Conservation (phyloP, 2,113 vertebrate genomes). For the Eclectus roratus region DNA sequence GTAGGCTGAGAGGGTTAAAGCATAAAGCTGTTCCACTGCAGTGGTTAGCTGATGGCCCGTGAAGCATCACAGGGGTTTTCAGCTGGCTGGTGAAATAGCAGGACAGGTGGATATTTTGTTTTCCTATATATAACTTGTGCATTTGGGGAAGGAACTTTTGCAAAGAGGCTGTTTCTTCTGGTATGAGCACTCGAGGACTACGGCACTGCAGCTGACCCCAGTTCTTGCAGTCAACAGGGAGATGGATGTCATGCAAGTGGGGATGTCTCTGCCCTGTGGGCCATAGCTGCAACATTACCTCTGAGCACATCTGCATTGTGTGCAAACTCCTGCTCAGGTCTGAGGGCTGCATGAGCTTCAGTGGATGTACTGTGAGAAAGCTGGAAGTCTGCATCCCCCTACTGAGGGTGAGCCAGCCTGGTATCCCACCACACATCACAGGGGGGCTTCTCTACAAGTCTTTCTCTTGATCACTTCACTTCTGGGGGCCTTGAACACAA, state of each 20-base stretch:
- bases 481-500: neutral
- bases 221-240: neutral
- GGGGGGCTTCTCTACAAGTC: neutral
- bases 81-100: neutral
- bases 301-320: fast-evolving
- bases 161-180: neutral
- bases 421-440: fast-evolving
- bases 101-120: neutral
- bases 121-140: neutral
- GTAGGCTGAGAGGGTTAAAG: neutral
- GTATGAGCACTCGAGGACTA: fast-evolving
- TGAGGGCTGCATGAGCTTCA: neutral
- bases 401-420: fast-evolving
- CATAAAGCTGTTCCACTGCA: neutral
- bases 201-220: neutral
- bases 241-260: neutral
- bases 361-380: neutral
- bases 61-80: neutral
- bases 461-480: neutral
- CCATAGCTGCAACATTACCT: neutral
- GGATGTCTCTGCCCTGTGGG: neutral
- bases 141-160: neutral
- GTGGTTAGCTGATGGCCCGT: neutral
- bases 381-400: neutral
- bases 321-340: neutral